Evolutionary conservation across 2,888 invertebrate genomes (phyloP), one percentile per base, ranked within the genome.

Genomic region (Eugnorisma glareosa): DNA sequence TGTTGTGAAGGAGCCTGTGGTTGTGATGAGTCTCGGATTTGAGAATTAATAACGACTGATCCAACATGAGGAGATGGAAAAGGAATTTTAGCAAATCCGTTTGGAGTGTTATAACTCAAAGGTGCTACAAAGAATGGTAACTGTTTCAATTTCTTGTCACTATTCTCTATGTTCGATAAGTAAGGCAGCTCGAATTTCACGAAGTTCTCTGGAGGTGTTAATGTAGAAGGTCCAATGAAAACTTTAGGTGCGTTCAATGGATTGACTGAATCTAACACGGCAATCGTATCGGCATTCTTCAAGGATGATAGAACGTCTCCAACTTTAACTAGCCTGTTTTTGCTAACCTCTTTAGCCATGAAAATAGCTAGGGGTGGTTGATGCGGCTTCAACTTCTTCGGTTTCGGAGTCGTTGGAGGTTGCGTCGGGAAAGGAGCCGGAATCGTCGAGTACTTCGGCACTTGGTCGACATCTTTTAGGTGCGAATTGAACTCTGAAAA

Each of bases 11-110:
- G 88, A 10, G 84, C 59, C n/a, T 91, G 85, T n/a, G 92, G 74
- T 18, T 93, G 86, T 24, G 91, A 51, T 0, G 90, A 80, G 24
- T 95, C 95, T 75, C 91, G 93, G 40, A 95, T 96, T 83, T 94
- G 94, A 11, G 97, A 96, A 88, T 98, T 98, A 2, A 98, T 97
- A 0, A 99, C 98, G 7, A 99, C 98, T 0, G 98, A 98, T 1
- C 98, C 98, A 0, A 99, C 98, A 89, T 99, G 98, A 0, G 98
- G 98, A 24, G 98, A 98, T 0, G 98, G 98, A 91, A 99, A 97
- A 0, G 98, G 98, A 83, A 99, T 98, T 94, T 98, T 99, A 0
- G 98, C 98, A 91, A 98, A 98, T 6, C 98, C 98, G 68, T 97
- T 97, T 0, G 98, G 98, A n/a, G 98, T 98, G 86, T 98, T 98